Evolutionary conservation across 2,888 invertebrate species (phyloP).

Genomic region (Sinhomidia bicolor): DNA sequence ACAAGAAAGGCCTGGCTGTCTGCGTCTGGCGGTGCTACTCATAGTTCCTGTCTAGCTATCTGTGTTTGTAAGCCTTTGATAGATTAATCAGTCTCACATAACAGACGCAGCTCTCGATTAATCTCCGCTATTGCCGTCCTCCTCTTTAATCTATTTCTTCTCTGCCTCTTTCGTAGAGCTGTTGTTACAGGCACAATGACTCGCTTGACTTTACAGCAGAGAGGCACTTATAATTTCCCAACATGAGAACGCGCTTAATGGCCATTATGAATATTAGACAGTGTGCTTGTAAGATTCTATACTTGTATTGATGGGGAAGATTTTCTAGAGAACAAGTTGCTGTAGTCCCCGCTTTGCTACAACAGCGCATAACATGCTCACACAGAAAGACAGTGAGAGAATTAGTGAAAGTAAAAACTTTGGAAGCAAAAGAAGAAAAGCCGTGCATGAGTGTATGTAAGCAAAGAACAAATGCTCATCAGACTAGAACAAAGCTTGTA

Average conservation of each 20-base stretch:
- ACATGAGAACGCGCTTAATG: background rate
- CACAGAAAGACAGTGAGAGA: background rate
- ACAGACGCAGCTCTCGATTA: constrained; percentile 63
- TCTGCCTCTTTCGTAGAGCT: too few relatives aligned
- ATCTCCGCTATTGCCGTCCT: constrained; percentile 63
- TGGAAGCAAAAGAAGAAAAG: background rate
- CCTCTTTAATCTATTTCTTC: background rate
- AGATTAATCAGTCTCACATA: constrained; percentile 69
- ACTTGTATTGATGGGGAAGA: background rate
- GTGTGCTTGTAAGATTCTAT: background rate
- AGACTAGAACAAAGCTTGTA: background rate
- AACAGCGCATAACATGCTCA: background rate
- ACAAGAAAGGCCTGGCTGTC: constrained; percentile 1
- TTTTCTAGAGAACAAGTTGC: background rate
- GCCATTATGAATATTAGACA: background rate
- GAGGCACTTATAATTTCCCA: too few relatives aligned
- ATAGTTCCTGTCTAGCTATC: constrained; percentile 13
- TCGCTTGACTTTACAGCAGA: background rate
- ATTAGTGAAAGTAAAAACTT: background rate
- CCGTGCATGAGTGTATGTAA: background rate
- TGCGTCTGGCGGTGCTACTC: background rate
- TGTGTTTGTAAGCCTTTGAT: constrained; percentile 57
- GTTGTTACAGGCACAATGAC: background rate
- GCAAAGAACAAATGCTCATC: background rate
- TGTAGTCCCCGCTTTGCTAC: background rate